Evolutionary conservation across 2,888 invertebrate genomes (phyloP), one percentile per base, ranked within the genome.

Genomic region (Lithosia quadra): DNA sequence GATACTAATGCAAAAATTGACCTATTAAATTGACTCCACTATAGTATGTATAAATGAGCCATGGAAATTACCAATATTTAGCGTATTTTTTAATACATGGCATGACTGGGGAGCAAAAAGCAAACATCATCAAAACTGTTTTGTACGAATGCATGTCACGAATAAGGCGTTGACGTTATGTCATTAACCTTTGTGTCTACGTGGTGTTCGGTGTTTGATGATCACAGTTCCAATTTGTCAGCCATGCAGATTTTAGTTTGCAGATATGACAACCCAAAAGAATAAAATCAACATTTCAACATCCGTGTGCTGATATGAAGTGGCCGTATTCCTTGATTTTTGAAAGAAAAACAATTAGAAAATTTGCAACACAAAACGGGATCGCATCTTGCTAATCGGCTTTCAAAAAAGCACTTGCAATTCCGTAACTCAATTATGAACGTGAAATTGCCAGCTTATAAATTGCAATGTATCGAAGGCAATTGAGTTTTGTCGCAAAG

Each of bases 381-480:
- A 24, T 39, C 73, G 22, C 68, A 73, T 65, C 65, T 75, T 24
- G 75, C 73, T 43, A 72, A 72, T 63, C 63, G 62, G n/a, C 57
- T 73, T 21, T 63, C 70, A 28, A 63, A 66, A 63, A 69, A 69
- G 21, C 72, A 73, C 55, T 43, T 75, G 43, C n/a, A 71, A 7
- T 75, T 77, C 39, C 55, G 72, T 59, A 75, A 75, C 33, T 68
- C 63, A 18, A 74, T 78, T 28, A 78, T 78, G 71, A 76, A 76
- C 21, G 71, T 76, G 3, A 76, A 76, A 57, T 66, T 76, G 22
- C 18, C 76, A 76, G 58, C 55, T 74, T 15, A 58, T 76, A 11
- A 72, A 70, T 60, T 58, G 70, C 21, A 70, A 70, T 36, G 67
- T 73, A 22, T 60, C 68, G 13, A 22, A 49, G 21, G 70, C 72